Percentiles rank a stretch among this genome's conserved stretches.
Conservation (phyloP, 2,888 invertebrate genomes). For the Microctonus hyperodae region DNA sequence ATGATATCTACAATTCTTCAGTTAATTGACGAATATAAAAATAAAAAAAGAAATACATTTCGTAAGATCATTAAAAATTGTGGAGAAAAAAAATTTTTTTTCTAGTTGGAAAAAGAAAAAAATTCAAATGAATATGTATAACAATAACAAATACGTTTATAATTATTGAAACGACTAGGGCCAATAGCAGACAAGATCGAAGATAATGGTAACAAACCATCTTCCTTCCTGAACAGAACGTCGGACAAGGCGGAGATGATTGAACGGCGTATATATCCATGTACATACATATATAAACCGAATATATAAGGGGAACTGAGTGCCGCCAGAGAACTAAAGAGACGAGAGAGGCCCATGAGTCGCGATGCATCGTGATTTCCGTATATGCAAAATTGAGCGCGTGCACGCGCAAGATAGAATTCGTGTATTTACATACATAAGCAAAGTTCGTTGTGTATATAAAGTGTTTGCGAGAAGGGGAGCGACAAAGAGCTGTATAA, state of each 20-base stretch:
- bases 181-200: conserved; percentile 46
- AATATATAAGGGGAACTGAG: not conserved
- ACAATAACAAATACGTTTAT: too few species aligned
- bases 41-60: too few species aligned
- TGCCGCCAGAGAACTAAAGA: not conserved
- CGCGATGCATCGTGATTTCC: conserved; percentile 58
- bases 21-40: too few species aligned
- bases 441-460: not conserved
- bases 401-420: conserved; percentile 53
- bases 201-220: conserved; percentile 64
- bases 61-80: too few species aligned
- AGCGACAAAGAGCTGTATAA: conserved; percentile 17
- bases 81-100: too few species aligned
- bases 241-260: conserved; percentile 32
- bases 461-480: conserved; percentile 14
- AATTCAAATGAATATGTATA: too few species aligned
- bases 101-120: too few species aligned
- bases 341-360: conserved; percentile 27
- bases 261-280: conserved; percentile 7
- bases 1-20: too few species aligned
- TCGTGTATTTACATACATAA: not conserved
- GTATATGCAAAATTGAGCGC: conserved; percentile 61
- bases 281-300: not conserved
- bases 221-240: conserved; percentile 64
- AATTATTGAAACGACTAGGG: too few species aligned